Base-by-base conservation (phyloP, 1,140 invertebrate species). In the Rhizoglyphus robini region DNA sequence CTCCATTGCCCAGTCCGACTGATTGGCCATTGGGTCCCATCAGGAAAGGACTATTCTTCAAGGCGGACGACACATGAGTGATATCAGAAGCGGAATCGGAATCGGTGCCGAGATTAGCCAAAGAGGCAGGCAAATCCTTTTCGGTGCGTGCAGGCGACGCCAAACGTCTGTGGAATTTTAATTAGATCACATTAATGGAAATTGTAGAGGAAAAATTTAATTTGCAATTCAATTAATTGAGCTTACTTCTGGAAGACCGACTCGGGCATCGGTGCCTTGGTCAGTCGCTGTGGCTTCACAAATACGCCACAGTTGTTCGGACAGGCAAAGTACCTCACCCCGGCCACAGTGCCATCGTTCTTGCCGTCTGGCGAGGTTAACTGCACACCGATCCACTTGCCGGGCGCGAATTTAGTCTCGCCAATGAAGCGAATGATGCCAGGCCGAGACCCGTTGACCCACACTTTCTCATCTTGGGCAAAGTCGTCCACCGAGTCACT, bases 381-480 rank as follows among this genome's bases (percentile, higher is more conserved):
- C 71, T 90, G 88, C 0, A 96, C 85, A 41, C 92, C 92, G 70
- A 92, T 84, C 90, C 90, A 95, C 4, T 80, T 83, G 2, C 90
- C 90, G 64, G 79, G 74, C 61, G 88, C 86, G 78, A 96, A 95
- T 72, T 91, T 84, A 51, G 90, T 91, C 59, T 81, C 81, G n/a
- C 91, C 91, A 46, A 93, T 80, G 74, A 87, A 95, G 1, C 87
- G 85, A 61, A 96, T 84, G 11, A 90, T 83, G 63, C 90, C 91
- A 20, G 86, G 86, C 66, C 85, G 87, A n/a, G 84, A 86, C 38
- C 93, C 93, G 72, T 90, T 90, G 32, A 98, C 92, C 86, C 88
- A 97, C 69, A 97, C 88, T 69, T 85, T 80, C 73, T 97, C 88
- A 46, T 93, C 93, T 72, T 96, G 90, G 70, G 92, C 95, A 76